These are phyloP conservation scores for Sisyra nigra DNA, from an alignment of 2,888 invertebrate species.

Conservation along the genomic window DNA sequence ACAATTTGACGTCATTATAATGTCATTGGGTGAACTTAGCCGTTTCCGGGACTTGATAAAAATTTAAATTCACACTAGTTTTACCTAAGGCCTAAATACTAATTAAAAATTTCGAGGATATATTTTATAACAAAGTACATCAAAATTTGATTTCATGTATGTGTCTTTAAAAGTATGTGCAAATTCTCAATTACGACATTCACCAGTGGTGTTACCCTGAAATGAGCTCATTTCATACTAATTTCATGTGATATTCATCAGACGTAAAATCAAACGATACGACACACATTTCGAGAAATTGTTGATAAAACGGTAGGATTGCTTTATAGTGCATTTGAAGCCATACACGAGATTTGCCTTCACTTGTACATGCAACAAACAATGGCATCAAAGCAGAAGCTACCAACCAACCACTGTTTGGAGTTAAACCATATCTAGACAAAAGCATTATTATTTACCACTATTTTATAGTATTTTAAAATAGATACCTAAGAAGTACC, in stretches of 20 bases:
- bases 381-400: constrained; percentile 14
- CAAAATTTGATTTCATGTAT: too few relatives aligned
- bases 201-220: too few relatives aligned
- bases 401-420: background rate
- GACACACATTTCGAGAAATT: constrained; percentile 13
- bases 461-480: background rate
- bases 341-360: constrained; percentile 14
- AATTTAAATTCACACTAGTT: too few relatives aligned
- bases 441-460: background rate
- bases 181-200: too few relatives aligned
- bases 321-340: constrained; percentile 17
- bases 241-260: constrained; percentile 12
- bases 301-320: constrained; percentile 15
- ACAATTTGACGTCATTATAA: too few relatives aligned
- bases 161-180: too few relatives aligned
- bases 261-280: constrained; percentile 5
- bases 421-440: background rate
- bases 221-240: too few relatives aligned
- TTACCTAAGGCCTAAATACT: too few relatives aligned
- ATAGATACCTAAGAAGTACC: constrained; percentile 15
- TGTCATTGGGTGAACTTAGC: too few relatives aligned
- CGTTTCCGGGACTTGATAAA: too few relatives aligned
- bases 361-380: constrained; percentile 10
- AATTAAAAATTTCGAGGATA: too few relatives aligned
- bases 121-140: too few relatives aligned